These are phyloP conservation scores for Clostera curtula DNA, from an alignment of 2,888 invertebrate genomes.

Conservation along the genomic window DNA sequence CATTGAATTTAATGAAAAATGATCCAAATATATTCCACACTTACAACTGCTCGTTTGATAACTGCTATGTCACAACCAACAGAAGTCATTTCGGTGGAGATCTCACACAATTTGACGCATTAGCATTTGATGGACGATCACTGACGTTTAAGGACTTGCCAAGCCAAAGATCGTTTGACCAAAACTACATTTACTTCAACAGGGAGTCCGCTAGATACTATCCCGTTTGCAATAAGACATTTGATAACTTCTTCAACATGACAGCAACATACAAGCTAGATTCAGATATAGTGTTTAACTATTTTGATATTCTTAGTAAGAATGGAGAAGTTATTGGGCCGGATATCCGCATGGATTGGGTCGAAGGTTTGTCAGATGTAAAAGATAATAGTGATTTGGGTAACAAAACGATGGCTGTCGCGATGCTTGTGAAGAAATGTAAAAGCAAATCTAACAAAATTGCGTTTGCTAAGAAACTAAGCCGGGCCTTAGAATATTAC, in stretches of 20 bases:
- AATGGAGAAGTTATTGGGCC: slow-evolving; percentile 47
- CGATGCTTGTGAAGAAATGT: slow-evolving; percentile 65
- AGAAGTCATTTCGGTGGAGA: slow-evolving; percentile 27
- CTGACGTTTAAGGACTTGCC: slow-evolving; percentile 32
- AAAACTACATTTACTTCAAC: slow-evolving; percentile 56
- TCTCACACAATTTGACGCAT: slow-evolving; percentile 43
- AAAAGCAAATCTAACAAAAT: slow-evolving; percentile 37
- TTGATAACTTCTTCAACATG: slow-evolving; percentile 60
- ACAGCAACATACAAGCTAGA: slow-evolving; percentile 57
- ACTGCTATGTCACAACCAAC: slow-evolving; percentile 49
- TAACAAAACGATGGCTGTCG: slow-evolving; percentile 52
- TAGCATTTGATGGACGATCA: slow-evolving; percentile 53
- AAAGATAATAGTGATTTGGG: no score
- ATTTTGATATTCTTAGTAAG: slow-evolving; percentile 40
- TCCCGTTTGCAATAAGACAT: slow-evolving; percentile 40
- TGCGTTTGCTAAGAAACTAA: slow-evolving; percentile 30
- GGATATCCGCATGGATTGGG: slow-evolving; percentile 21
- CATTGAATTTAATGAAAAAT: slow-evolving; percentile 35
- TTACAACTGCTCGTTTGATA: slow-evolving; percentile 45
- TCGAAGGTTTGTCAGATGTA: no score
- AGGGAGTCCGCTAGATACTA: slow-evolving; percentile 57
- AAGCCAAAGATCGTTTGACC: slow-evolving; percentile 32
- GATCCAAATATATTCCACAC: slow-evolving; percentile 41
- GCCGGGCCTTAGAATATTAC: slow-evolving; percentile 29
- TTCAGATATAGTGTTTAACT: slow-evolving; percentile 53